These are phyloP conservation scores for Ceratosolen solmsi DNA, from an alignment of 1,140 invertebrate species.

Conservation along the genomic window DNA sequence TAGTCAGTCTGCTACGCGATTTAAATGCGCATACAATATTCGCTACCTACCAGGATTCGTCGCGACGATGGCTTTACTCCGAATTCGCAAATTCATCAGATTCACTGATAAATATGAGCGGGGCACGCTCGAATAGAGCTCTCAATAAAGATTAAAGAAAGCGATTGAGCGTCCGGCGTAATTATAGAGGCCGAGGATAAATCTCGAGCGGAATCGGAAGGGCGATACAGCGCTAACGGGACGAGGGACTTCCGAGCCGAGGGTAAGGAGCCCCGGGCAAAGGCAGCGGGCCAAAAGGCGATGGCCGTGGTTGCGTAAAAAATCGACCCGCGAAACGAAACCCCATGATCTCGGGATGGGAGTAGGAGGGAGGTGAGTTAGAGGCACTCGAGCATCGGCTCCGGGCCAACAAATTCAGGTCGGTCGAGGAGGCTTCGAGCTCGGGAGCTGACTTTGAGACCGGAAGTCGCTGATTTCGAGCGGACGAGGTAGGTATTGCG, in stretches of 20 bases:
- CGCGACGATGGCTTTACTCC: too few species aligned
- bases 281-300: too few species aligned
- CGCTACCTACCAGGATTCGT: too few species aligned
- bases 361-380: conserved; percentile 62
- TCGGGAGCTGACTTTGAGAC: too few species aligned
- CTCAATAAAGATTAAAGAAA: not conserved
- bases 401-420: conserved; percentile 72
- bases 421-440: conserved; percentile 40
- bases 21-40: too few species aligned
- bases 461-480: too few species aligned
- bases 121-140: not conserved
- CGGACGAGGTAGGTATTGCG: too few species aligned
- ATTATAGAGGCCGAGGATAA: not conserved
- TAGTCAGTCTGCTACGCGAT: too few species aligned
- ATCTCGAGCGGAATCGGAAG: not conserved
- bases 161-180: not conserved
- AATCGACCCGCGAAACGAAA: conserved; percentile 61
- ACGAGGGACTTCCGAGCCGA: not conserved
- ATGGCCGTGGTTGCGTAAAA: not conserved
- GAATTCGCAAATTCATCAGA: too few species aligned
- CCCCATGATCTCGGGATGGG: conserved; percentile 65
- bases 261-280: not conserved
- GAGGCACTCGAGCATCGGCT: conserved; percentile 51
- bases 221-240: not conserved
- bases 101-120: too few species aligned